phyloP scores from a whole-genome alignment of 2,888 invertebrate genomes.

The Rotaria sp. region DNA sequence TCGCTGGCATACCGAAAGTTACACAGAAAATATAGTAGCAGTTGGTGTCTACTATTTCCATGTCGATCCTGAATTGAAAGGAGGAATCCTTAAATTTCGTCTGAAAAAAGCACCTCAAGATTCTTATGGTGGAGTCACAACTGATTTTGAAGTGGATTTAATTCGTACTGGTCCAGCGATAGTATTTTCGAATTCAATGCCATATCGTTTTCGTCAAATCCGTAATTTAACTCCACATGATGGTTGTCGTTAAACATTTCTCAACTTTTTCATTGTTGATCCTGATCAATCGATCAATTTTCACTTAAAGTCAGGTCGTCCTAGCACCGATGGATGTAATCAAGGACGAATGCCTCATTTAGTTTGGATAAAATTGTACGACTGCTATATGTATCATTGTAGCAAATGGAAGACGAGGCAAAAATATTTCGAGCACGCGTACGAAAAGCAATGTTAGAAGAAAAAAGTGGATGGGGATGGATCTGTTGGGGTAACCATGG shows the following conservation, averaged over 20 bases:
- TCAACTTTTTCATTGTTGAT: neutral
- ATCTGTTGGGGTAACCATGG: neutral
- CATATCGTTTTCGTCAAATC: neutral
- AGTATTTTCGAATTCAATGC: neutral
- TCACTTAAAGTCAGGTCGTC: neutral
- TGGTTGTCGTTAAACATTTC: neutral
- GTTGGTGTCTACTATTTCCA: neutral
- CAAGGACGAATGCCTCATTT: neutral
- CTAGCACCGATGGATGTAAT: neutral
- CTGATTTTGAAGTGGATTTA: neutral
- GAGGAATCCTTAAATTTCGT: neutral
- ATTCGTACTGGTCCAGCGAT: neutral
- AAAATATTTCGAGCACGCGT: neutral
- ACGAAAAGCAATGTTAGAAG: neutral
- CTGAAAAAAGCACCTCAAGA: neutral
- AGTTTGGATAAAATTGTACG: neutral
- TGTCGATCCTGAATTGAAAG: neutral
- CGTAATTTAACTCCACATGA: neutral
- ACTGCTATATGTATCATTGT: neutral
- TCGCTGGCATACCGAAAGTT: constrained; percentile 1
- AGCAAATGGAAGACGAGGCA: neutral
- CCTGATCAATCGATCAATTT: neutral
- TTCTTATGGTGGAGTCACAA: neutral
- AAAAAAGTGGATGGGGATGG: neutral
- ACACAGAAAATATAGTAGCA: neutral